A percentile compares a stretch with the other conserved stretches of the same genome.
Evolutionary conservation across 2,888 invertebrate species (phyloP).

Genomic region (Adela reaumurella): DNA sequence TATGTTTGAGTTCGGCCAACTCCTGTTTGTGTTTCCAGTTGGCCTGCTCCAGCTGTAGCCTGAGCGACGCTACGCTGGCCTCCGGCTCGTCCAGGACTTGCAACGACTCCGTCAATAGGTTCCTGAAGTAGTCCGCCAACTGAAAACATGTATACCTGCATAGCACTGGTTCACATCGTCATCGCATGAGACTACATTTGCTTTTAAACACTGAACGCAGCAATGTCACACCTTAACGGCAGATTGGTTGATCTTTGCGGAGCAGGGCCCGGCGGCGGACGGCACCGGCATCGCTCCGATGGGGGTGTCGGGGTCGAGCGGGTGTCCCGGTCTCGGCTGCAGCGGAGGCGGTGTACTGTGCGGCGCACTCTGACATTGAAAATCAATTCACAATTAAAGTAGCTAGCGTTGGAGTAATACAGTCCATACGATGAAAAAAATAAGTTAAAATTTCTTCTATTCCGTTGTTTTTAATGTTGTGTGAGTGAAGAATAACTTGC

Average conservation of each 20-base stretch:
- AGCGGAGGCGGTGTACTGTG: conserved; percentile 26
- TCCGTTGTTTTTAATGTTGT: no score
- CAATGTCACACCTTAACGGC: conserved; percentile 60
- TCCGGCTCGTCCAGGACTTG: conserved; percentile 57
- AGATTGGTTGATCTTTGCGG: conserved; percentile 54
- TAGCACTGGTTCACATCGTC: neutral
- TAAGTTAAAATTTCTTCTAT: no score
- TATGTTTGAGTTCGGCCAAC: conserved; percentile 69
- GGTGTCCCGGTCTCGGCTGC: conserved; percentile 35
- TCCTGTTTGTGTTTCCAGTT: conserved; percentile 73
- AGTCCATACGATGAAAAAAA: no score
- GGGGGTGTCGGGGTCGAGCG: conserved; percentile 29
- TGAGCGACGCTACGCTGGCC: conserved; percentile 57
- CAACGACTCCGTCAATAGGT: conserved; percentile 64
- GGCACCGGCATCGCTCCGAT: conserved; percentile 28
- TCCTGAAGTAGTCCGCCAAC: conserved; percentile 68
- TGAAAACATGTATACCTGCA: no score
- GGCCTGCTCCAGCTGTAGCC: conserved; percentile 66
- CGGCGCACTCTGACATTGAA: no score
- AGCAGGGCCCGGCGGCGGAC: conserved; percentile 53
- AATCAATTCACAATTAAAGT: no score
- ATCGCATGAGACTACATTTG: conserved; percentile 52
- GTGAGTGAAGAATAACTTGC: no score
- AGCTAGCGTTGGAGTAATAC: no score
- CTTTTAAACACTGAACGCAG: conserved; percentile 68